Conservation (phyloP, 2,113 vertebrate species). For the Heterotilapia buettikoferi region DNA sequence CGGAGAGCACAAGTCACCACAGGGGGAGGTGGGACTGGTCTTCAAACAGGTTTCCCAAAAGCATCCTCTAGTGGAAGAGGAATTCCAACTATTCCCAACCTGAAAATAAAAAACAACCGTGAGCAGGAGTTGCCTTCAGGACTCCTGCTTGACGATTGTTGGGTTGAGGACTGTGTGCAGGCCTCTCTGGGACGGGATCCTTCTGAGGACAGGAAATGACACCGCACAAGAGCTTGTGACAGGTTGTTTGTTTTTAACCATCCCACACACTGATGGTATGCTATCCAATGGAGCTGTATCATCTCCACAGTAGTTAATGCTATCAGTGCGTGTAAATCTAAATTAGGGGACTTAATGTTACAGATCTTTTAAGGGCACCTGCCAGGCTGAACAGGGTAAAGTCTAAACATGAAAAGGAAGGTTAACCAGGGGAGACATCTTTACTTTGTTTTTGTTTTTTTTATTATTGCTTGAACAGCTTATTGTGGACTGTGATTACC, state of each 20-base stretch:
- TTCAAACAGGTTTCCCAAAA: conserved; percentile 56
- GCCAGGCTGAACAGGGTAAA: not conserved
- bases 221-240: not conserved
- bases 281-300: not conserved
- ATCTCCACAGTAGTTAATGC: not conserved
- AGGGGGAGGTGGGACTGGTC: not conserved
- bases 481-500: not conserved
- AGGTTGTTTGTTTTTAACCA: not conserved
- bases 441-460: not conserved
- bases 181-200: not conserved
- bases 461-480: rapidly evolving
- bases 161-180: not conserved
- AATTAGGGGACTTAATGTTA: not conserved
- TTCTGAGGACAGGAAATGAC: not conserved
- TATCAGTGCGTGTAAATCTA: not conserved
- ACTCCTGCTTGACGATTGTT: not conserved
- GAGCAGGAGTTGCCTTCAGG: not conserved
- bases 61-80: not conserved
- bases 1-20: not conserved
- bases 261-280: not conserved
- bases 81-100: not conserved
- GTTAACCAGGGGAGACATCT: not conserved
- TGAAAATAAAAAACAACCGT: not conserved
- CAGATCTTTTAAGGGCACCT: not conserved
- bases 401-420: not conserved